Evolutionary conservation across 2,113 vertebrate species (phyloP).

Genomic region (Chrysemys picta): DNA sequence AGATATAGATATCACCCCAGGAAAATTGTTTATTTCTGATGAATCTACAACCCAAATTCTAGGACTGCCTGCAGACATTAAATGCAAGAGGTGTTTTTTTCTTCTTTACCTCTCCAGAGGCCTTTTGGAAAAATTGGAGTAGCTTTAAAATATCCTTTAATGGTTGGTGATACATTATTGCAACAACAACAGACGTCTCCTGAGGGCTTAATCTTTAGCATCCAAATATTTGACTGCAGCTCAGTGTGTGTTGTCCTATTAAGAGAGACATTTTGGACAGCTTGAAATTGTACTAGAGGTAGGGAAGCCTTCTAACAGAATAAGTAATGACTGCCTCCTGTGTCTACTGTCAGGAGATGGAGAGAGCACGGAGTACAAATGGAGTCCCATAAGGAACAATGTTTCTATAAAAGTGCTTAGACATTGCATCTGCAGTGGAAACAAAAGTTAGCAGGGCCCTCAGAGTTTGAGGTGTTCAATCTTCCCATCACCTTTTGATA

Average conservation of each 20-base stretch:
- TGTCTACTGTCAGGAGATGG: not conserved
- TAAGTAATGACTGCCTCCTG: not conserved
- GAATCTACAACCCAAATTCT: not conserved
- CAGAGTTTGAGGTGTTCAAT: not conserved
- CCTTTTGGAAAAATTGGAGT: constrained; percentile 14
- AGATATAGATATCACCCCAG: not conserved
- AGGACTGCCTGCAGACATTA: not conserved
- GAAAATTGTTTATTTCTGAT: not conserved
- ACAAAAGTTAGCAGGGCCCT: not conserved
- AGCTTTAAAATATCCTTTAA: not conserved
- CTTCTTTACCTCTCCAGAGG: not conserved
- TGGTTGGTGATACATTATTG: not conserved
- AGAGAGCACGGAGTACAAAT: not conserved
- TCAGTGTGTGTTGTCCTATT: not conserved
- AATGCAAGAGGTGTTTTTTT: not conserved
- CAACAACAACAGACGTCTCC: constrained; percentile 4
- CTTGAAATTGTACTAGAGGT: not conserved
- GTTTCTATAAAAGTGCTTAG: not conserved
- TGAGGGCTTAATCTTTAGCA: not conserved
- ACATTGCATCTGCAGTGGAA: not conserved
- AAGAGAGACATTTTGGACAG: constrained; percentile 13
- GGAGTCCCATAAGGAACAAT: not conserved
- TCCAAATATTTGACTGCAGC: constrained; percentile 12
- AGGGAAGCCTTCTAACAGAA: not conserved
- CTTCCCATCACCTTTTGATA: not conserved